These are phyloP conservation scores for Macaria notata DNA, from an alignment of 2,888 invertebrate genomes.

Conservation along the genomic window DNA sequence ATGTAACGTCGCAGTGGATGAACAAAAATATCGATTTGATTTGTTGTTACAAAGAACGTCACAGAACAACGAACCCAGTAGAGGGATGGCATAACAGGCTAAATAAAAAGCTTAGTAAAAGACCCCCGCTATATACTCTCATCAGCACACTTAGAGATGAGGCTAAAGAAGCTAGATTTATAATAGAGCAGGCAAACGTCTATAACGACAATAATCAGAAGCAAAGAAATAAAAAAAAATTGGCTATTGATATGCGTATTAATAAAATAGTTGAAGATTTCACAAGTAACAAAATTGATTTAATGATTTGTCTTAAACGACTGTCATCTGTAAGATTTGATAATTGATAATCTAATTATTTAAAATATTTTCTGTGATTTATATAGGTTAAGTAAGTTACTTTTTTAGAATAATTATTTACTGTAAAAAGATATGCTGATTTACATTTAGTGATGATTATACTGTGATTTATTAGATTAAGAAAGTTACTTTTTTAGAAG, in stretches of 20 bases:
- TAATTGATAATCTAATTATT: slow-evolving; percentile 18
- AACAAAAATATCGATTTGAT: slow-evolving; percentile 22
- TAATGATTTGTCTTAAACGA: slow-evolving; percentile 22
- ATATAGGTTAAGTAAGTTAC: slow-evolving; percentile 14
- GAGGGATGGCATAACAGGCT: slow-evolving; percentile 21
- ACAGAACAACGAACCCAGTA: slow-evolving; percentile 21
- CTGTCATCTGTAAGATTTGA: slow-evolving; percentile 19
- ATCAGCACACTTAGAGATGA: slow-evolving; percentile 22
- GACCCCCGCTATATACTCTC: slow-evolving; percentile 22
- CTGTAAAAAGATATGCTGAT: slow-evolving; percentile 11
- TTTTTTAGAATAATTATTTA: slow-evolving; percentile 13
- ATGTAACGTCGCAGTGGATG: too few relatives aligned
- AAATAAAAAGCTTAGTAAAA: slow-evolving; percentile 19
- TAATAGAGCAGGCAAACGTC: slow-evolving; percentile 11
- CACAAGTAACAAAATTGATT: slow-evolving; percentile 21
- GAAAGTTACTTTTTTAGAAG: too few relatives aligned
- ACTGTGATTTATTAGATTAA: slow-evolving; percentile 8
- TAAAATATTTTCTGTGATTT: slow-evolving; percentile 13
- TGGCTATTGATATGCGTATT: slow-evolving; percentile 16
- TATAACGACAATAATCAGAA: slow-evolving; percentile 10
- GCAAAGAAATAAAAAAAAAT: slow-evolving; percentile 14
- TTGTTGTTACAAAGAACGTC: slow-evolving; percentile 22
- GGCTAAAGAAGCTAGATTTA: slow-evolving; percentile 21
- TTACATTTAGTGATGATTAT: too few relatives aligned
- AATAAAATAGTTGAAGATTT: slow-evolving; percentile 13